Base-by-base conservation (phyloP, 2,113 vertebrate genomes). In the Eidolon helvum region DNA sequence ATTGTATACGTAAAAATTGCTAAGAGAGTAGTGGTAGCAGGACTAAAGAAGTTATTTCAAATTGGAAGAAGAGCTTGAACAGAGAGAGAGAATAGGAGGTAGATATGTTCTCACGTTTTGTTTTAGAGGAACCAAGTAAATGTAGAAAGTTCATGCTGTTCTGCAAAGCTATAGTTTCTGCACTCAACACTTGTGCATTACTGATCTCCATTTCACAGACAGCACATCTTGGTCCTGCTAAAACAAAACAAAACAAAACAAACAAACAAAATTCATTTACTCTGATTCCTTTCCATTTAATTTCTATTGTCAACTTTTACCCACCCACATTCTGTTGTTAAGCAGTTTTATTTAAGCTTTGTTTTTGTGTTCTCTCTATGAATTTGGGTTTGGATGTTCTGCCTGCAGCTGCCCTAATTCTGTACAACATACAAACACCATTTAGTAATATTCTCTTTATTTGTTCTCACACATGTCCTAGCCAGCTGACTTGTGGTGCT, bases 381-480 rank as follows among this genome's bases (percentile, higher is more conserved):
- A 45, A 11, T 93, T 93, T 93, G 83, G 33, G 87, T 96, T 43
- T 43, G 71, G 66, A 94, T 28, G 59, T 71, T 77, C 38, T 26
- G 87, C 75, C 75, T 66, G 22, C 30, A 87, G 96, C 89, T 84
- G n/a, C 59, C 30, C 16, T 85, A 30, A 84, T 95, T 97, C 77
- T 94, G 38, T 50, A 85, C 77, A 38, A 88, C 65, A 65, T 9
- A 66, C 45, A 92, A 71, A 80, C 65, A 35, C 71, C 57, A 53
- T 61, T 80, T 63, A 93, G 92, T 38, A 79, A 75, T 55, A 5
- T 28, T 91, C 48, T 24, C 65, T 82, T 45, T 77, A 26, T 71
- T 79, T 91, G 19, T 85, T 91, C 90, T 90, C 66, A 45, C 43
- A 69, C 55, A 66, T 50, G 63, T 57, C 69, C 75, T 40, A 40